A percentile compares a stretch with the other conserved stretches of the same genome.
phyloP scores from a whole-genome alignment of 1,140 invertebrate genomes.

The Orius laevigatus region DNA sequence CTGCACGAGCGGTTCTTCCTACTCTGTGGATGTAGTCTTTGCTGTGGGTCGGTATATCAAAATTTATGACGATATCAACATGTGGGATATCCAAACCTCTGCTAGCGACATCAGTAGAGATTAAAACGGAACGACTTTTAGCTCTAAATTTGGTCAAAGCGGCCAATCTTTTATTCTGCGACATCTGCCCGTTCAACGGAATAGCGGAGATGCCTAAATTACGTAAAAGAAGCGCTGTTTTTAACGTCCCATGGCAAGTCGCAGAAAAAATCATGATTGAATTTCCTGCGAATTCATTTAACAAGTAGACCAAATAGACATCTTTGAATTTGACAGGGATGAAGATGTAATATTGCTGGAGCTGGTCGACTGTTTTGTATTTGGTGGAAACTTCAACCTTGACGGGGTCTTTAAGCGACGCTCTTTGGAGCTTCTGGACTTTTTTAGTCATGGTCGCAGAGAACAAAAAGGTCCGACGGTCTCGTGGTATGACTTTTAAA shows the following conservation, averaged over 20 bases:
- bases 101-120: conserved; percentile 96
- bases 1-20: conserved; percentile 89
- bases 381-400: conserved; percentile 92
- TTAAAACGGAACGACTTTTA: conserved; percentile 70
- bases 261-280: conserved; percentile 95
- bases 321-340: conserved; percentile 95
- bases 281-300: conserved; percentile 92
- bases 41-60: conserved; percentile 90
- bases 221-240: conserved; percentile 71
- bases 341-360: conserved; percentile 91
- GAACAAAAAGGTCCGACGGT: conserved; percentile 77
- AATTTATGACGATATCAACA: conserved; percentile 95
- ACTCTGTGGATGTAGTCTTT: conserved; percentile 96
- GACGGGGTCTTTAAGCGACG: conserved; percentile 80
- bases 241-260: conserved; percentile 83
- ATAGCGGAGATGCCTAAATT: conserved; percentile 81
- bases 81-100: conserved; percentile 96
- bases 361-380: conserved; percentile 94
- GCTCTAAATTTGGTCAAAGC: conserved; percentile 86
- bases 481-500: conserved; percentile 72
- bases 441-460: conserved; percentile 99
- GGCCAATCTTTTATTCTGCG: conserved; percentile 80
- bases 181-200: conserved; percentile 95
- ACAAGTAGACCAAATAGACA: conserved; percentile 87
- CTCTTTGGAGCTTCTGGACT: conserved; percentile 89